Conservation (phyloP, 1,140 invertebrate genomes). For the Asobara japonica region DNA sequence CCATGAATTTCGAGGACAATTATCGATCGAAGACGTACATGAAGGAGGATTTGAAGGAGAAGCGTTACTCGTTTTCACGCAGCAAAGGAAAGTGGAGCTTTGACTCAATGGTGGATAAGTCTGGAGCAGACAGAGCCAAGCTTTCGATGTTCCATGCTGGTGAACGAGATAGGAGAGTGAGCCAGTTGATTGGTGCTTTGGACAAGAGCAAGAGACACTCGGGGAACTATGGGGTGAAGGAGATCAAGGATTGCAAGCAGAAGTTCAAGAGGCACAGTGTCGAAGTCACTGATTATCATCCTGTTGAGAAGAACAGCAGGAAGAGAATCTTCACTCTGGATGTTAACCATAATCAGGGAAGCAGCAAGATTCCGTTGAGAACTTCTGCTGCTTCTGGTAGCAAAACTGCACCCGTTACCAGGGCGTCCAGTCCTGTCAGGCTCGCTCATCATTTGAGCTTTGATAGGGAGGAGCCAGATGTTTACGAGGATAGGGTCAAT, state of each 20-base stretch:
- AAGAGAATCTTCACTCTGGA: slow-evolving; percentile 58
- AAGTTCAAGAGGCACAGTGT: slow-evolving; percentile 57
- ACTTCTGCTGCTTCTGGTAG: slow-evolving; percentile 50
- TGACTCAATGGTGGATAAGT: slow-evolving; percentile 18
- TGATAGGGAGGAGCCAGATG: slow-evolving; percentile 31
- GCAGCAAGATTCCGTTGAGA: slow-evolving; percentile 59
- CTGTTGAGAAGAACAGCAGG: slow-evolving; percentile 35
- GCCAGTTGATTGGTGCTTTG: slow-evolving; percentile 39
- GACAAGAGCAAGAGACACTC: slow-evolving; percentile 59
- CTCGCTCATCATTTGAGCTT: slow-evolving; percentile 44
- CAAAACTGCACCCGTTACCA: slow-evolving; percentile 59
- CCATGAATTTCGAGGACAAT: slow-evolving; percentile 54
- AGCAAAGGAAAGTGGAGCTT: slow-evolving; percentile 43
- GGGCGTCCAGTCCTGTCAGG: slow-evolving; percentile 59
- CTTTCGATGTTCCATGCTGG: slow-evolving; percentile 47
- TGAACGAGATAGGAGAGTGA: slow-evolving; percentile 45
- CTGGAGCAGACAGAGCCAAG: slow-evolving; percentile 46
- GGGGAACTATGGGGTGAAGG: slow-evolving; percentile 49
- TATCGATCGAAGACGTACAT: slow-evolving; percentile 29
- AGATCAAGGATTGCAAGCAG: slow-evolving; percentile 49
- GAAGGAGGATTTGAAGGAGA: slow-evolving; percentile 39
- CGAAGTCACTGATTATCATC: slow-evolving; percentile 49
- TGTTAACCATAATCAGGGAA: slow-evolving; percentile 63
- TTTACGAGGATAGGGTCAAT: slow-evolving; percentile 11
- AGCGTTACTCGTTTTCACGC: slow-evolving; percentile 36